Conservation (phyloP, 2,113 vertebrate species). For the Ceyx cyanopectus region DNA sequence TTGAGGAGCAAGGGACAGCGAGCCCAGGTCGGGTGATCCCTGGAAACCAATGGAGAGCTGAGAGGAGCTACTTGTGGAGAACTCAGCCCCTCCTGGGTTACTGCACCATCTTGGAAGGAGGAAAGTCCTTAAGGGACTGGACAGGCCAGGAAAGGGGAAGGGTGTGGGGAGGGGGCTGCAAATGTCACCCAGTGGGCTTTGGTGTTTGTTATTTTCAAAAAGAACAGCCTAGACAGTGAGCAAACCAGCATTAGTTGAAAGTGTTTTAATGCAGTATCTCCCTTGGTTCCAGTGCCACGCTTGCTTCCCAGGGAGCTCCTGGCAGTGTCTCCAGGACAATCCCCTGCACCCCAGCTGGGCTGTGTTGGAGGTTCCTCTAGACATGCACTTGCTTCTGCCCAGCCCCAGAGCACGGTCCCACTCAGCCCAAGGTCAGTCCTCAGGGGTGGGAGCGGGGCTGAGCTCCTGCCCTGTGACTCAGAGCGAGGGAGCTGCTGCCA, state of each 20-base stretch:
- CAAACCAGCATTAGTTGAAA: too few relatives aligned
- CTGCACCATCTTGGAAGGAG: too few relatives aligned
- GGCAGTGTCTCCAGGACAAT: background rate
- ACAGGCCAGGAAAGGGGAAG: too few relatives aligned
- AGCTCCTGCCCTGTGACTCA: background rate
- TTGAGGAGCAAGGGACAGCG: background rate
- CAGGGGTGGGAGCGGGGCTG: rapidly evolving
- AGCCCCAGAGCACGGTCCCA: rapidly evolving
- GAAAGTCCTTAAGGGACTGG: background rate
- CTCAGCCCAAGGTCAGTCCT: background rate
- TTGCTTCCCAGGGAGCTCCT: background rate
- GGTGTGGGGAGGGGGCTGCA: background rate
- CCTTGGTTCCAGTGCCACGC: background rate
- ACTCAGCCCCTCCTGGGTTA: background rate
- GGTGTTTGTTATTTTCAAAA: background rate
- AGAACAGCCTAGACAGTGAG: too few relatives aligned
- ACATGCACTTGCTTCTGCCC: rapidly evolving
- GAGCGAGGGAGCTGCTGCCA: rapidly evolving
- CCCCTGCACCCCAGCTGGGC: background rate
- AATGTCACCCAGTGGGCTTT: background rate
- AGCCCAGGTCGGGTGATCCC: background rate
- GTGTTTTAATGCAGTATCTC: background rate
- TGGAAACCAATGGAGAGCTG: rapidly evolving
- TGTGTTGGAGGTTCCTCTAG: background rate
- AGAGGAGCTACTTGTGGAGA: background rate